phyloP scores from a whole-genome alignment of 2,888 invertebrate genomes.

The Brachylomia viminalis region DNA sequence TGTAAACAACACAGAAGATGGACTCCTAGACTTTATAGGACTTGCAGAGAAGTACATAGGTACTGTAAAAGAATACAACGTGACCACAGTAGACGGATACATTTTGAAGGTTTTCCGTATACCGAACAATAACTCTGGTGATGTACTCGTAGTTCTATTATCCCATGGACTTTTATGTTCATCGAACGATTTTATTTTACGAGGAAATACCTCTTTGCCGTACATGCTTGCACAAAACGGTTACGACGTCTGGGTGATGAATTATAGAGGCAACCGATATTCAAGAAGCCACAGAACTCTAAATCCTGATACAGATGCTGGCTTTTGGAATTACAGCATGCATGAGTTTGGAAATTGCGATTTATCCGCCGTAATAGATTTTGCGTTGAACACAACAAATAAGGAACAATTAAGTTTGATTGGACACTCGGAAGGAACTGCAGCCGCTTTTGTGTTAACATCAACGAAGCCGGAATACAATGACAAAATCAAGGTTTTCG shows the following conservation, averaged over 20 bases:
- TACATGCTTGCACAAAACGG: constrained; percentile 26
- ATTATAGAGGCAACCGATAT: constrained; percentile 50
- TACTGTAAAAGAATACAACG: constrained; percentile 23
- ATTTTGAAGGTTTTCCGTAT: constrained; percentile 45
- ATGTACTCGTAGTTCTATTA: constrained; percentile 11
- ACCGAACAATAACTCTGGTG: constrained; percentile 23
- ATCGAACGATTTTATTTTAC: constrained; percentile 31
- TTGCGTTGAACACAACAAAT: constrained; percentile 28
- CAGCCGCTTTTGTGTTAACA: constrained; percentile 32
- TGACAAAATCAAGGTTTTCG: constrained; percentile 36
- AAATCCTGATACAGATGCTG: constrained; percentile 37
- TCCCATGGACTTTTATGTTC: constrained; percentile 18
- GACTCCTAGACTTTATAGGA: constrained; percentile 28
- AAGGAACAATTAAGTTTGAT: constrained; percentile 30
- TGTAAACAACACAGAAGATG: constrained; percentile 17
- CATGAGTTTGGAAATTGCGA: constrained; percentile 46
- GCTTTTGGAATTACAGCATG: constrained; percentile 55
- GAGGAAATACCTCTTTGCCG: constrained; percentile 41
- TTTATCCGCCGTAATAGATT: constrained; percentile 48
- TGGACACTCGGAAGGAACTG: constrained; percentile 46
- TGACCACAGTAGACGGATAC: constrained; percentile 53
- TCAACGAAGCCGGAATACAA: constrained; percentile 48
- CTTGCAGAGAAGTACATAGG: constrained; percentile 35
- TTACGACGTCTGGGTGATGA: constrained; percentile 54
- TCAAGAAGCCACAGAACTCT: constrained; percentile 41